Evolutionary conservation across 1,140 invertebrate species (phyloP), one percentile per base, ranked within the genome.

Genomic region (Aphidius gifuensis): DNA sequence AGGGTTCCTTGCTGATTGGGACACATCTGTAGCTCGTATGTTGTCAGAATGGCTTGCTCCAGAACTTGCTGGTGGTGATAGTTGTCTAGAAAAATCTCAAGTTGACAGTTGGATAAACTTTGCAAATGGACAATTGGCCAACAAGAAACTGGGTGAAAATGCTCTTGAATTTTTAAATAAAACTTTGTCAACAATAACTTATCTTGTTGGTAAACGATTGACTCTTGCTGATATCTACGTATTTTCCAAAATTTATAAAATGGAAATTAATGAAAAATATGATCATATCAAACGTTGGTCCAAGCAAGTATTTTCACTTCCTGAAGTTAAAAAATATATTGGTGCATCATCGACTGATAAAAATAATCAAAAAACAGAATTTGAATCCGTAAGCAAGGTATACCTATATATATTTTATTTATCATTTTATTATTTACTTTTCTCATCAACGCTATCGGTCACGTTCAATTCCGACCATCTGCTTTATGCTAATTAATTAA

Each of bases 51-150:
- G 62, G 23, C 45, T 32, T 53, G 39, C 21, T 64, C 9, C 53
- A 46, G 55, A 44, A 64, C 44, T 53, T 64, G 6, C 49, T 80
- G 79, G 76, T 38, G 71, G 71, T 59, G 47, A 60, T 5, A 68
- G 66, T 61, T 70, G 85, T 9, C 72, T 85, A 9, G 85, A 88
- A 68, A 84, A 81, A 66, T 87, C 88, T 23, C 84, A 93, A 82
- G 88, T 95, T 66, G 94, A 97, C 76, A 92, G 95, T 72, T 97
- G 94, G 94, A 74, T 97, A 5, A 89, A 89, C 2, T 93, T 92
- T 76, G 86, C 87, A 59, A 74, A 80, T 59, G 81, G 76, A 53
- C 80, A 71, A 70, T 78, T 88, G 55, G 80, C 76, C 43, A 78
- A 84, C 53, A 80, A 81, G 48, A 79, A 84, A 68, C 85, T 89